Base-by-base conservation (phyloP, 2,113 vertebrate genomes). In the Phycodurus eques region DNA sequence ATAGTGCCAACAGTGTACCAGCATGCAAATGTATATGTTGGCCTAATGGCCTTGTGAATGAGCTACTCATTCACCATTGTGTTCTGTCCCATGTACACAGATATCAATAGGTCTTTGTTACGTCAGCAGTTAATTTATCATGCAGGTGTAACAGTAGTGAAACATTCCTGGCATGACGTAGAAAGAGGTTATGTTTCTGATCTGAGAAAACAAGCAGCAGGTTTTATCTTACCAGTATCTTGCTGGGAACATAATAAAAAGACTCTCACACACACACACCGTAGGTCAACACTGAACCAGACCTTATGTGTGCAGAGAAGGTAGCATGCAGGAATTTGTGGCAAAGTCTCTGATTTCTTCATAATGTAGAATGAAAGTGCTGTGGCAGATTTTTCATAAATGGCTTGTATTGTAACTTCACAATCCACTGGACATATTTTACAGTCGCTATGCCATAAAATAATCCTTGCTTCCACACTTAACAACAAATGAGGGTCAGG, bases 351-450 rank as follows among this genome's bases (percentile, higher is more conserved):
- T 56, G 1, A 78, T 61, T 78, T 83, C 75, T 54, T 69, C 47
- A 80, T 80, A 71, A 67, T 12, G 65, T 71, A 33, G 83, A 85
- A 77, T 59, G 77, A 68, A 59, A 31, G 53, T 71, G 62, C 59
- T 75, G 60, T 44, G n/a, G 70, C 53, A 54, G 27, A 43, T 74
- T 9, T 46, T 44, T 43, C 4, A 31, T 7, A 27, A 3, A 8
- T 2, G 47, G 42, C 44, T 31, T 44, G 13, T 9, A 46, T 10
- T 47, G 44, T 61, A 35, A 61, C 13, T 3, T 60, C 15, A 35
- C 22, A 61, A 61, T 35, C 15, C 19, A 6, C 15, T 15, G 49
- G 15, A 6, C 19, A 53, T 53, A 53, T 19, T 49, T 53, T 19
- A 53, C 15, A 17, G 49, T 19, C 49, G 19, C 49, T 53, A 51